These are phyloP conservation scores for Rhynchotus rufescens DNA, from an alignment of 2,797 vertebrate genomes.

Conservation along the genomic window DNA sequence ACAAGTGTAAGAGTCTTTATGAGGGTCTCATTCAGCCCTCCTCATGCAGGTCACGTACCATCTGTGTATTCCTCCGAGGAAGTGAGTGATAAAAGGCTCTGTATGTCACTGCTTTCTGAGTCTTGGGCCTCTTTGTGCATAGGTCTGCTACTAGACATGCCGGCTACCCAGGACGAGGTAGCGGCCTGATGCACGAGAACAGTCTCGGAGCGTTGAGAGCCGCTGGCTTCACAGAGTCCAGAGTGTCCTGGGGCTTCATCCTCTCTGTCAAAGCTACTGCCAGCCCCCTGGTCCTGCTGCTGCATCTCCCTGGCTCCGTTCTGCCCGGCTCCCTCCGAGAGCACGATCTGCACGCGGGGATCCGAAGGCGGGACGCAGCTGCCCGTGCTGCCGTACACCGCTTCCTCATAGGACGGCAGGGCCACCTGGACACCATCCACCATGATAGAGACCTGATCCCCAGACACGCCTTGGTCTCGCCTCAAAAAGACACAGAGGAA, in stretches of 20 bases:
- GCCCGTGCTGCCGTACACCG: constrained; percentile 88
- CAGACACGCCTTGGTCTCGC: constrained; percentile 89
- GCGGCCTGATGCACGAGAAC: constrained; percentile 88
- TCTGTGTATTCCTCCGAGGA: constrained; percentile 93
- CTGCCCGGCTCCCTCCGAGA: constrained; percentile 85
- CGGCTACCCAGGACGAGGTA: constrained; percentile 81
- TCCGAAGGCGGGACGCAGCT: constrained; percentile 82
- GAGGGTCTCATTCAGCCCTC: neutral
- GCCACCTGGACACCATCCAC: constrained; percentile 96
- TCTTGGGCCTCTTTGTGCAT: constrained; percentile 82
- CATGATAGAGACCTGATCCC: constrained; percentile 94
- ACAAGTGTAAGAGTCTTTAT: neutral
- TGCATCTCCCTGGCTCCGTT: constrained; percentile 70
- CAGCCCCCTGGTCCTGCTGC: constrained; percentile 62
- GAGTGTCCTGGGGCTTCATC: constrained; percentile 83
- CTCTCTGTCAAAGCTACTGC: constrained; percentile 69
- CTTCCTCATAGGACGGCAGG: constrained; percentile 95
- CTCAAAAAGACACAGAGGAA: constrained; percentile 67
- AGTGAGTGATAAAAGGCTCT: constrained; percentile 89
- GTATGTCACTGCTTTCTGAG: constrained; percentile 88
- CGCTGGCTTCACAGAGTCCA: constrained; percentile 83
- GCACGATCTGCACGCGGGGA: constrained; percentile 90
- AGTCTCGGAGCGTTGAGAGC: constrained; percentile 88
- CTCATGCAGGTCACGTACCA: constrained; percentile 80
- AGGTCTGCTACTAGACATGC: constrained; percentile 80